phyloP scores from a whole-genome alignment of 30 jellyfish, hydroid and myxozoan species.

The Aurelia aurita complex sp. Pacific region DNA sequence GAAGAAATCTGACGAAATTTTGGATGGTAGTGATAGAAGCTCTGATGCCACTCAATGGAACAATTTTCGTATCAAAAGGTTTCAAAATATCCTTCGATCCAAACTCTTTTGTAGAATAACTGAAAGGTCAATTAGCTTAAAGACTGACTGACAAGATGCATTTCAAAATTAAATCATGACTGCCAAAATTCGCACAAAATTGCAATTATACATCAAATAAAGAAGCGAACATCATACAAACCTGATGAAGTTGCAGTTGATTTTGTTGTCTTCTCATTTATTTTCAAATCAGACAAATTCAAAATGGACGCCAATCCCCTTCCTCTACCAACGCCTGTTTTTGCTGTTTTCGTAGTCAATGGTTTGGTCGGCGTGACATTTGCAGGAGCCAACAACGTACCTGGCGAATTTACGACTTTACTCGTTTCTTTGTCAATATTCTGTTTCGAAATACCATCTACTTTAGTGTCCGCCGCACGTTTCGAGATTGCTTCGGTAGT shows the following conservation, averaged over 20 bases:
- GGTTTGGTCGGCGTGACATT: slow-evolving; percentile 33
- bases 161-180: no score
- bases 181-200: no score
- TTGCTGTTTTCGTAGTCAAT: neutral
- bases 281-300: neutral
- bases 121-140: no score
- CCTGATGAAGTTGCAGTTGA: neutral
- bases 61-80: no score
- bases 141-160: no score
- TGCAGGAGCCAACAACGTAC: slow-evolving; percentile 32
- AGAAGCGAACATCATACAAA: neutral
- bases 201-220: no score
- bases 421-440: neutral
- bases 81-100: no score
- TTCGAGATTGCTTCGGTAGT: neutral
- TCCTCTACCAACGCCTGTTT: slow-evolving; percentile 41
- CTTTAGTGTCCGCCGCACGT: neutral
- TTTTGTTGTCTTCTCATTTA: neutral
- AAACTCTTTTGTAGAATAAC: no score
- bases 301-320: slow-evolving; percentile 22
- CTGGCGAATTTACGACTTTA: neutral
- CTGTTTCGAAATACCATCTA: neutral
- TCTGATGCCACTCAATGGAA: no score
- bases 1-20: no score
- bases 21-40: no score